Base-by-base conservation (phyloP, 2,888 invertebrate species). In the Hyles lineata region DNA sequence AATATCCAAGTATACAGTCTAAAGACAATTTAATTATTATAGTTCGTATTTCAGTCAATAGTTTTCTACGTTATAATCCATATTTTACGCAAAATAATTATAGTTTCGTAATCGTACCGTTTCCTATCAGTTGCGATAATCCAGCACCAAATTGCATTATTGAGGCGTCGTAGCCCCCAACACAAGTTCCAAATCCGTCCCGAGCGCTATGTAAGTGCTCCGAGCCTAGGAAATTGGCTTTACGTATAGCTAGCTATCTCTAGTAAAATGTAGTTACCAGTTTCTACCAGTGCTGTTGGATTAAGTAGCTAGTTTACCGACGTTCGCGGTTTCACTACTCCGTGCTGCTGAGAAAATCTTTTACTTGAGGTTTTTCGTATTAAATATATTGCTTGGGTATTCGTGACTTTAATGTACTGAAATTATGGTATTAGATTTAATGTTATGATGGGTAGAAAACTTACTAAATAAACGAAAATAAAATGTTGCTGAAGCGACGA, bases 191-290 rank as follows among this genome's bases (percentile, higher is more conserved):
- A 19, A 61, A 21, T 72, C 55, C 72, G 63, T 19, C 43, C 63
- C 72, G 35, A 32, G 21, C 72, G 9, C 32, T 55, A 25, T 35
- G 67, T 74, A 73, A 61, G 74, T 74, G 69, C 71, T 74, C 76
- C 52, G 71, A 17, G 72, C 35, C 72, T 77, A 79, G 77, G 76
- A 79, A 76, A 77, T 77, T 73, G 69, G 60, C 67, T 76, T 73
- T 69, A 60, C 74, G 63, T 70, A 72, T 70, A 72, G n/a, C n/a
- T 63, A 72, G 21, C 21, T 67, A 72, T 21, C n/a, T 21, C 63
- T 58, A 67, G 67, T 72, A 67, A 72, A 72, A 43, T 58, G 67
- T 72, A 55, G 55, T 43, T 63, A 63, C 72, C 63, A 72, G 72
- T 72, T 72, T 67, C 72, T 72, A 58, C 63, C 35, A 72, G 72